Conservation (phyloP, 2,888 invertebrate genomes). For the Fragum whitleyi region DNA sequence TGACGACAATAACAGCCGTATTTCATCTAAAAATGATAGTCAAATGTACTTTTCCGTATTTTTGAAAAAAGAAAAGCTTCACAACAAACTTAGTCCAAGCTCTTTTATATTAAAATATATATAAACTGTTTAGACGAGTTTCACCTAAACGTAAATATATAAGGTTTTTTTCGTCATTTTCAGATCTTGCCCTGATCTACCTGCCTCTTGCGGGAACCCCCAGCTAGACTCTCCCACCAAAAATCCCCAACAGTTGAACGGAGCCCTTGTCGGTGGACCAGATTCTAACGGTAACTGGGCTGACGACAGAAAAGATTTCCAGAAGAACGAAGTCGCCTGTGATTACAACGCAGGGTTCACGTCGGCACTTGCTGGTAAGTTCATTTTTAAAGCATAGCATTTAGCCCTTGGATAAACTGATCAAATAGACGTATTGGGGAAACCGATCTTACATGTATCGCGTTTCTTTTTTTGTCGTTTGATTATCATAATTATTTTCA, state of each 20-base stretch:
- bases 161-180: too few species aligned
- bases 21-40: too few species aligned
- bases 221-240: background rate
- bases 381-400: background rate
- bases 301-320: background rate
- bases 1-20: too few species aligned
- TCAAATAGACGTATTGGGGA: too few species aligned
- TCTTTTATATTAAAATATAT: too few species aligned
- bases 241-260: background rate
- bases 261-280: background rate
- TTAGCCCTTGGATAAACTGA: background rate
- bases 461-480: background rate
- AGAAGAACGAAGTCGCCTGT: conserved; percentile 4
- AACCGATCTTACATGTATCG: too few species aligned
- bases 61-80: too few species aligned
- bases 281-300: background rate
- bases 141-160: too few species aligned
- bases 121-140: too few species aligned
- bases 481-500: background rate
- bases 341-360: conserved; percentile 14
- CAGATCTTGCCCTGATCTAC: conserved; percentile 2
- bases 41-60: too few species aligned
- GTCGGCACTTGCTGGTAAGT: conserved; percentile 8
- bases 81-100: too few species aligned
- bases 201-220: background rate